Evolutionary conservation across 1,140 invertebrate genomes (phyloP), one percentile per base, ranked within the genome.

Genomic region (Cydia strobilella): DNA sequence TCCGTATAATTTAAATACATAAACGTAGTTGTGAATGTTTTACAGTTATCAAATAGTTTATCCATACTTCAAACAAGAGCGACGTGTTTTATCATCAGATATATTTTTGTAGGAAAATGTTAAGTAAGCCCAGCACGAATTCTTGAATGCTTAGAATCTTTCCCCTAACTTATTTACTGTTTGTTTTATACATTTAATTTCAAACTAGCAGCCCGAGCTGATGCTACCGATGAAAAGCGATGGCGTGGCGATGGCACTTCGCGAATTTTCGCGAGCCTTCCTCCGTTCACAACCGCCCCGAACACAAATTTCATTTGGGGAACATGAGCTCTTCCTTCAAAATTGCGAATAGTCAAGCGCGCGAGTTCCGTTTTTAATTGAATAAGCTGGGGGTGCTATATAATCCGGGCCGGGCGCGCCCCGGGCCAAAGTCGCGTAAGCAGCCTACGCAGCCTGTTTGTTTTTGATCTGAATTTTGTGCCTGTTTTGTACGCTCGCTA

Each of bases 291-390:
- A 10, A 13, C 35, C 31, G 59, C 59, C 31, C 75, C 74, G 66
- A 78, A 63, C 74, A 78, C 69, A 80, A 84, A 84, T 82, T 75
- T 84, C 77, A 80, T 84, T 84, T 82, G 74, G 73, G 75, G 73
- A 83, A 78, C 73, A 73, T 75, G 77, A 76, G 75, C 77, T 78
- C 74, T 65, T 79, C 75, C 72, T 75, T 74, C 78, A 75, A 79
- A 80, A 80, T 80, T 82, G 75, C 76, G 77, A 80, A 77, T 77
- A 76, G 77, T 80, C 77, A 75, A 77, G 74, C 78, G 77, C 81
- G 77, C 79, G 80, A 81, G 74, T 84, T 84, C 78, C 77, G 75
- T 79, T 84, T 84, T 83, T 84, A 84, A 84, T 84, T 84, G 83
- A 84, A 81, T 84, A 84, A 83, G 77, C 80, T 72, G 80, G 79